A percentile compares a stretch with the other conserved stretches of the same genome.
phyloP scores from a whole-genome alignment of 2,113 vertebrate genomes.

The Rafetus swinhoei region DNA sequence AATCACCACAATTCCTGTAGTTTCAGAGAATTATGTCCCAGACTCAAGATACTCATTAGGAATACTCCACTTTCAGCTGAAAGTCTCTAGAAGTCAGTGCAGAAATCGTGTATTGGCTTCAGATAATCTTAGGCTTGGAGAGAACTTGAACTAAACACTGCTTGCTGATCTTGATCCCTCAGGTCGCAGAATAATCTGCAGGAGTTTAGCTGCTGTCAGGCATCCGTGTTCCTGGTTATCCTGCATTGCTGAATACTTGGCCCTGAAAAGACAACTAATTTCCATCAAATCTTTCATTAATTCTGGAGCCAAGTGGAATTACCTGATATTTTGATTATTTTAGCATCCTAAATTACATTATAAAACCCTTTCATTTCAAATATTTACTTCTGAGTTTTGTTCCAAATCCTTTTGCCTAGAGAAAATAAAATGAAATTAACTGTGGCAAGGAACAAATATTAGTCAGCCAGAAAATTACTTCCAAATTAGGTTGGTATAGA shows the following conservation, averaged over 20 bases:
- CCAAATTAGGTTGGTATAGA: neutral
- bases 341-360: neutral
- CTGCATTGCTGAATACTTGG: neutral
- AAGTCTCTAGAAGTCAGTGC: rapidly evolving
- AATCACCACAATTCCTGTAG: neutral
- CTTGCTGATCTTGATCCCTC: neutral
- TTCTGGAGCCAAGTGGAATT: neutral
- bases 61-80: neutral
- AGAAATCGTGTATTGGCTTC: neutral
- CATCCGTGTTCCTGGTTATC: neutral
- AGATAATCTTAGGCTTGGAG: neutral
- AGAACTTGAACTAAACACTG: neutral
- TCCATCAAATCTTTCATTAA: neutral
- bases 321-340: neutral
- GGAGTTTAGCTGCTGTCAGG: neutral
- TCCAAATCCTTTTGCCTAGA: neutral
- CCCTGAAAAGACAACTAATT: neutral
- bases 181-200: neutral
- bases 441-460: neutral
- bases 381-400: neutral
- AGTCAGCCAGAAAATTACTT: neutral
- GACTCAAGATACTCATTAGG: neutral
- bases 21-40: neutral
- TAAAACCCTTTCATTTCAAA: neutral
- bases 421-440: neutral